Base-by-base conservation (phyloP, 2,113 vertebrate species). In the Phyllostomus discolor region DNA sequence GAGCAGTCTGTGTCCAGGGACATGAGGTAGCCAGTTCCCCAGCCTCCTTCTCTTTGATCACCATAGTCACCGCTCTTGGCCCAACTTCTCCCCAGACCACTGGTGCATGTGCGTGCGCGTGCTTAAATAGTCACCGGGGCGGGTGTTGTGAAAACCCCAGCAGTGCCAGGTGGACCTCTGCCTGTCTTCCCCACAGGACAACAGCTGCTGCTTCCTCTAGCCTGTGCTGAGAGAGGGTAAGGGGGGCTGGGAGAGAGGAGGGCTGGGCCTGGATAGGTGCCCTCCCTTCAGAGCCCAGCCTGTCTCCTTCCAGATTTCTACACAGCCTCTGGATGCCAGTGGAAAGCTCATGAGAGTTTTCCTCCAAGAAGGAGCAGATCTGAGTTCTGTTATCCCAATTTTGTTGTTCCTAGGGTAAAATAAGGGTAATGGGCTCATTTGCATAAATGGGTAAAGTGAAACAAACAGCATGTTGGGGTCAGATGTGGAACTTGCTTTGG, bases 171-270 rank as follows among this genome's bases (percentile, higher is more conserved):
- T 96, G 95, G 94, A 96, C 33, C 48, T 73, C 48, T 95, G 97
- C 97, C 97, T 90, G 95, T 91, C 88, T 93, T 96, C 80, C 82
- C 50, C 67, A 41, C 54, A 82, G 88, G 92, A 92, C 96, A 91
- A 97, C 97, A 98, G 96, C 96, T 97, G 97, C 85, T 67, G 82
- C 91, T 96, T 96, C 96, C 95, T 96, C 73, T 52, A 10, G 88
- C 78, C 67, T 88, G 69, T 0, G 0, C 2, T 12, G 88, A 83
- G 84, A 70, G n/a, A 54, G 81, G 64, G 64, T 24, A 46, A 2
- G 24, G 41, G 28, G 64, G 67, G 22, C 70, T 81, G 88, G 88
- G 64, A 66, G 73, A 75, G 69, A 72, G 46, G 64, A 66, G 38
- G 88, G 90, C 88, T 0, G 9, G 76, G 57, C 72, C 73, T 97